phyloP scores from a whole-genome alignment of 2,113 vertebrate species.

The Thymallus thymallus region DNA sequence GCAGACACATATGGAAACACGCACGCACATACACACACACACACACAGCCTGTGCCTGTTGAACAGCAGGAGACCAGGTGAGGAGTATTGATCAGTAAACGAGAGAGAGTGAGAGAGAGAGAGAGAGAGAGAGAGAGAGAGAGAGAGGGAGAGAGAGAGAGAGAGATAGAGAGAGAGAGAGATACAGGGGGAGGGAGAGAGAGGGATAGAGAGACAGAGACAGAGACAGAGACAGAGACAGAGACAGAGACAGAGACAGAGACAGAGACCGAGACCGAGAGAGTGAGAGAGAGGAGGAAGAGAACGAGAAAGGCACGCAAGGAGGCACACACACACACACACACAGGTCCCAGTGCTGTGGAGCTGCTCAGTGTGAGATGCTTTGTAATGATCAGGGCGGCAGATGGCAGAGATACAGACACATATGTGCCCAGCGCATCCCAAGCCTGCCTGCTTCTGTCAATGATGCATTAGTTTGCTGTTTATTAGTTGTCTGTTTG shows the following conservation, averaged over 20 bases:
- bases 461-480: too few species aligned
- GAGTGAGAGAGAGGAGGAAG: neutral
- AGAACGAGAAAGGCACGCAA: conserved; percentile 7
- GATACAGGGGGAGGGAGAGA: too few species aligned
- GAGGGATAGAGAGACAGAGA: too few species aligned
- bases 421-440: conserved; percentile 31
- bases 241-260: neutral
- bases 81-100: conserved; percentile 26
- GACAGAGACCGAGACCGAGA: too few species aligned
- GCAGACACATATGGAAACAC: neutral
- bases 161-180: neutral
- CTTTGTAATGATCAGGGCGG: conserved; percentile 53
- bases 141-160: neutral
- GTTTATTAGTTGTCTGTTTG: too few species aligned
- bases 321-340: conserved; percentile 33
- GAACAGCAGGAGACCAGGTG: neutral
- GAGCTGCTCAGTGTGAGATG: conserved; percentile 47
- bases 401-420: conserved; percentile 61
- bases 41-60: neutral
- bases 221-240: neutral
- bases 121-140: too few species aligned
- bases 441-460: conserved; percentile 31
- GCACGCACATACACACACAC: conserved; percentile 5
- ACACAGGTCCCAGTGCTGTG: conserved; percentile 25
- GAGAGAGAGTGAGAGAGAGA: neutral